Evolutionary conservation across 1,140 invertebrate species (phyloP).

Genomic region (Drosophila equinoxialis): DNA sequence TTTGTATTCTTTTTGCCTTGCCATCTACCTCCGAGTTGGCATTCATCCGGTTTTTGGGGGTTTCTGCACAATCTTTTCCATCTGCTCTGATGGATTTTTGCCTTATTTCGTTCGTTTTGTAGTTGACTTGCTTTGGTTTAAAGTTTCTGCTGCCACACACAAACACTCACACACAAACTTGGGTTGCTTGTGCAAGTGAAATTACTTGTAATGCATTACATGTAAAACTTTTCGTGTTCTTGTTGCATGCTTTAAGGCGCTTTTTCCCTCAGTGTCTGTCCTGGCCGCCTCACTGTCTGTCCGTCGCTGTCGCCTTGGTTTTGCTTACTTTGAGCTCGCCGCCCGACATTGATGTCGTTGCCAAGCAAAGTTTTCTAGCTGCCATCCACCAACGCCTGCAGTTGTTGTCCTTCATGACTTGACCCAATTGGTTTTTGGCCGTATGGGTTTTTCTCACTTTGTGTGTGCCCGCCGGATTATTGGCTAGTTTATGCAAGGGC

Average conservation of each 20-base stretch:
- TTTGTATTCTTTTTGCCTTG: not conserved
- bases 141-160: constrained; percentile 31
- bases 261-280: constrained; percentile 47
- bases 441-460: constrained; percentile 23
- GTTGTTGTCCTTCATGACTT: constrained; percentile 18
- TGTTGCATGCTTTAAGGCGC: constrained; percentile 57
- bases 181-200: constrained; percentile 59
- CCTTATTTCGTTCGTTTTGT: constrained; percentile 27
- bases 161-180: constrained; percentile 32
- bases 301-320: constrained; percentile 31
- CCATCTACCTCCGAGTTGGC: constrained; percentile 6
- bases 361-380: constrained; percentile 7
- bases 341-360: constrained; percentile 4
- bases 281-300: constrained; percentile 36
- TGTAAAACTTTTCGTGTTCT: constrained; percentile 63
- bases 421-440: constrained; percentile 22
- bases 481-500: constrained; percentile 69
- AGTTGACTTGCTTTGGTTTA: constrained; percentile 62
- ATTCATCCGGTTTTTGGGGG: constrained; percentile 18
- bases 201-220: constrained; percentile 81
- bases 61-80: not conserved
- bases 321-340: constrained; percentile 28
- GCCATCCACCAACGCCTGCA: constrained; percentile 45
- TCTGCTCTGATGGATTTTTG: constrained; percentile 49
- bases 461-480: constrained; percentile 56